These are phyloP conservation scores for Seira ritae DNA, from an alignment of 2,888 invertebrate genomes.

Conservation along the genomic window DNA sequence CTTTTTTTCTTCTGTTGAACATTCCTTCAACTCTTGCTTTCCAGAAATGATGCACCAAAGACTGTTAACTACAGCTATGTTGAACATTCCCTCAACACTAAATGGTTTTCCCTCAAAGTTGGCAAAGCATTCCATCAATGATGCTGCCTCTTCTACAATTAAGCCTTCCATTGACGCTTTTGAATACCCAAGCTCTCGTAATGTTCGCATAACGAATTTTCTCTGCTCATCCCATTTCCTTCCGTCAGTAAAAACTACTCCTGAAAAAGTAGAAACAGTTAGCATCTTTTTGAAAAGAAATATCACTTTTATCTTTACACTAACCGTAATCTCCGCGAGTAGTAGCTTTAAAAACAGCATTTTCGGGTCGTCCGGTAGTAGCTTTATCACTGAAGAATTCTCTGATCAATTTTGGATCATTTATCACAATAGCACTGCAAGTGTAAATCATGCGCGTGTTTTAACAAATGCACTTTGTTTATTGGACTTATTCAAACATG, in stretches of 20 bases:
- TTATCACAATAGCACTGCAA: conserved; percentile 50
- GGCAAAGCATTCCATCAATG: conserved; percentile 25
- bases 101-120: conserved; percentile 27
- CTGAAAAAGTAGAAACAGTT: no score
- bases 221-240: conserved; percentile 40
- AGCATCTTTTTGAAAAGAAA: background rate
- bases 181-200: conserved; percentile 43
- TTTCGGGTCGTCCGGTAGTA: conserved; percentile 44
- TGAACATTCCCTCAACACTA: conserved; percentile 31
- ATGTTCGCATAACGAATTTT: conserved; percentile 31
- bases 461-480: background rate
- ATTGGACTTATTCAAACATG: background rate
- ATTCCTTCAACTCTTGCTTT: no score
- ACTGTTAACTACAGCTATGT: conserved; percentile 51
- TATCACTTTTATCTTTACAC: background rate
- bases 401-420: conserved; percentile 55
- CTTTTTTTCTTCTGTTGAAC: no score
- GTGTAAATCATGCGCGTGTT: background rate
- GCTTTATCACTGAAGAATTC: conserved; percentile 46
- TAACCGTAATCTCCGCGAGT: background rate
- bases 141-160: conserved; percentile 34
- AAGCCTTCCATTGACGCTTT: conserved; percentile 46
- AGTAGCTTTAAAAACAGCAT: conserved; percentile 38
- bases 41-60: conserved; percentile 43
- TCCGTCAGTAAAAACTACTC: conserved; percentile 38